These are phyloP conservation scores for Hozukius guyotensis DNA, from an alignment of 2,797 vertebrate genomes.

Conservation along the genomic window DNA sequence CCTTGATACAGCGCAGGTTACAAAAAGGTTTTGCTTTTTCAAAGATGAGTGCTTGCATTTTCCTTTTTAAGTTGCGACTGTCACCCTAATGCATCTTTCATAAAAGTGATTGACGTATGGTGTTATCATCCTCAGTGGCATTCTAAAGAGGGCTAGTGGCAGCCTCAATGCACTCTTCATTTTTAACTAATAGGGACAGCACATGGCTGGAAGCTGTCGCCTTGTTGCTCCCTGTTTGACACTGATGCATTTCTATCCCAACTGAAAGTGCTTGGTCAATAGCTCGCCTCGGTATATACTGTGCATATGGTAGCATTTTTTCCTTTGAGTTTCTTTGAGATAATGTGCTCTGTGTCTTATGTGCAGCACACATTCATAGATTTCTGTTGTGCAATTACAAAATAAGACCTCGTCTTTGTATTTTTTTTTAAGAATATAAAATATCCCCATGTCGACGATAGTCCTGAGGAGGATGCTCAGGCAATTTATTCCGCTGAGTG, in stretches of 20 bases:
- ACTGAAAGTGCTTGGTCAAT: slow-evolving; percentile 53
- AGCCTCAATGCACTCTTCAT: slow-evolving; percentile 73
- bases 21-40: slow-evolving; percentile 35
- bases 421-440: background rate
- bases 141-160: slow-evolving; percentile 77
- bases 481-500: slow-evolving; percentile 72
- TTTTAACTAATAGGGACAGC: slow-evolving; percentile 82
- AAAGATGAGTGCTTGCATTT: slow-evolving; percentile 51
- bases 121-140: slow-evolving; percentile 76
- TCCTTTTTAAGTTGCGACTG: slow-evolving; percentile 63
- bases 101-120: slow-evolving; percentile 75
- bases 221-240: slow-evolving; percentile 72
- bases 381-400: background rate
- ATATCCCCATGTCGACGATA: slow-evolving; percentile 28
- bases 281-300: background rate
- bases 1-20: slow-evolving; percentile 25
- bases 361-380: background rate
- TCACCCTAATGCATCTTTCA: slow-evolving; percentile 66
- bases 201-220: slow-evolving; percentile 77
- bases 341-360: background rate
- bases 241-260: slow-evolving; percentile 72
- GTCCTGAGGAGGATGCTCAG: slow-evolving; percentile 43
- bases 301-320: background rate
- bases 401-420: background rate
- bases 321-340: background rate